Evolutionary conservation across 2,113 vertebrate species (phyloP).

Genomic region (Orientallactaga bullata): DNA sequence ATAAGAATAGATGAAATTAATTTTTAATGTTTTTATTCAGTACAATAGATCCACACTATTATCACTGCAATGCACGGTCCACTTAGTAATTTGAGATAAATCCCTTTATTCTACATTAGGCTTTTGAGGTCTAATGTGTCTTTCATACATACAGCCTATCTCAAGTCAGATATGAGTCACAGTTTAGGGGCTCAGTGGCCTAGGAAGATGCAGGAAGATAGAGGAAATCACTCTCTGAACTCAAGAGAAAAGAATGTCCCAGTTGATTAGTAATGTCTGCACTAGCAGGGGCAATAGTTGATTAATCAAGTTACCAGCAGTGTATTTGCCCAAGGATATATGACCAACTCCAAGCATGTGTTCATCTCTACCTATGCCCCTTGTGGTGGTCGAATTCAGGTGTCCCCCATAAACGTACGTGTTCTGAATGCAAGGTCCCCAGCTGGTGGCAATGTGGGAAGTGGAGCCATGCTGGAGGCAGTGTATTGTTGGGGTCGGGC

Average conservation of each 20-base stretch:
- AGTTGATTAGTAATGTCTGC: not conserved
- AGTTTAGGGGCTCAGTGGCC: not conserved
- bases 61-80: not conserved
- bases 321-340: not conserved
- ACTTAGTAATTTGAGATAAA: constrained; percentile 1
- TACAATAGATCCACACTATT: not conserved
- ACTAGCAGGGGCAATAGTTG: not conserved
- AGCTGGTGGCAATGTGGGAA: no score
- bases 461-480: no score
- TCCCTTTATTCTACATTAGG: not conserved
- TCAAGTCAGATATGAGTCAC: not conserved
- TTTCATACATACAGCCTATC: not conserved
- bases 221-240: not conserved
- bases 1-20: not conserved
- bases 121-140: not conserved
- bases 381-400: not conserved
- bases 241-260: not conserved
- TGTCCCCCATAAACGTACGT: no score
- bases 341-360: not conserved
- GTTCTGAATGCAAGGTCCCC: no score
- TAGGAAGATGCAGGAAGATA: not conserved
- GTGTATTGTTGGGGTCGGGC: no score
- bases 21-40: constrained; percentile 21
- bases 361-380: not conserved
- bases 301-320: not conserved